These are phyloP conservation scores for Brachyptera risi DNA, from an alignment of 2,888 invertebrate species.

Conservation along the genomic window DNA sequence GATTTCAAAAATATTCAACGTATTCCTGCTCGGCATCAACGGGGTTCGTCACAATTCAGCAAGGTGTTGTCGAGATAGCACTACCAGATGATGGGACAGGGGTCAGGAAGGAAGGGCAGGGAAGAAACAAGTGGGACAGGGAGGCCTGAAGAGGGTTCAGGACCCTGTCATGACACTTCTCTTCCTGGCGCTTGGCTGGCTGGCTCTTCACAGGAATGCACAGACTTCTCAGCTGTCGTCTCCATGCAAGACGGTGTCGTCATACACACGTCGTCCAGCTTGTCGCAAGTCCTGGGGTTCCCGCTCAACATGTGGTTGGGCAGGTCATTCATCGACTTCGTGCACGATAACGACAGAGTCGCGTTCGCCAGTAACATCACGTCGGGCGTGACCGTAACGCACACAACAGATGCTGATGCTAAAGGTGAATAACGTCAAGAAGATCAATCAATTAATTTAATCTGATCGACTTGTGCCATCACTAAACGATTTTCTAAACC, in stretches of 20 bases:
- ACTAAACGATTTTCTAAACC: too few relatives aligned
- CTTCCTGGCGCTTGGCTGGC: slow-evolving; percentile 8
- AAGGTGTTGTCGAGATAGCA: too few relatives aligned
- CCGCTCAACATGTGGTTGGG: slow-evolving; percentile 83
- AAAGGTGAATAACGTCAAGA: not conserved
- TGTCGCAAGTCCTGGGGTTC: slow-evolving; percentile 68
- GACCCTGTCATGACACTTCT: slow-evolving; percentile 5
- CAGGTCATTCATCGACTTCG: slow-evolving; percentile 79
- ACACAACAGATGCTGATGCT: slow-evolving; percentile 37
- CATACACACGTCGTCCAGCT: slow-evolving; percentile 65
- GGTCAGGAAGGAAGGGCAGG: not conserved
- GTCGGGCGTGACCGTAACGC: slow-evolving; percentile 58
- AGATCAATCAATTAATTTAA: too few relatives aligned
- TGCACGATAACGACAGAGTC: slow-evolving; percentile 70
- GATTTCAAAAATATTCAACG: too few relatives aligned
- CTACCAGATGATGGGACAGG: too few relatives aligned
- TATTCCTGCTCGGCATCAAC: too few relatives aligned
- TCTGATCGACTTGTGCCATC: too few relatives aligned
- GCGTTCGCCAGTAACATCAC: slow-evolving; percentile 75
- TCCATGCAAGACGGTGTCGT: slow-evolving; percentile 82
- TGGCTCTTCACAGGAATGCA: slow-evolving; percentile 49
- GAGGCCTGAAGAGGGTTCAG: not conserved
- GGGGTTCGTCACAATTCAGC: too few relatives aligned
- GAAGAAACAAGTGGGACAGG: not conserved
- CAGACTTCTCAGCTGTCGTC: slow-evolving; percentile 71